Evolutionary conservation across 2,888 invertebrate genomes (phyloP).

Genomic region (Netelia virgata): DNA sequence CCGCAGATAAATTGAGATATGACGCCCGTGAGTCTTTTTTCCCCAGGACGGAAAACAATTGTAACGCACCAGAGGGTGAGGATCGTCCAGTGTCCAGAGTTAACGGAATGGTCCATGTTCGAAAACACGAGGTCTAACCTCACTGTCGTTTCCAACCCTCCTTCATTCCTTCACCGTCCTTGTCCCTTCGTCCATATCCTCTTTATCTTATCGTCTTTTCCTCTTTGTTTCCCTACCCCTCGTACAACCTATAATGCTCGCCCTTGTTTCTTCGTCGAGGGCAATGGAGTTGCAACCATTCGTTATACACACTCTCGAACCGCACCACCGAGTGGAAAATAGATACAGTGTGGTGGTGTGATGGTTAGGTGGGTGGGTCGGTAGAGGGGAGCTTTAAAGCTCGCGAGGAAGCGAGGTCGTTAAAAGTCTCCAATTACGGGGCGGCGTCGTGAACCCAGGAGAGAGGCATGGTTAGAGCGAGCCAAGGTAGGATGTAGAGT

Average conservation of each 20-base stretch:
- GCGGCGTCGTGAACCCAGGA: constrained; percentile 68
- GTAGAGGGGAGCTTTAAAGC: constrained; percentile 60
- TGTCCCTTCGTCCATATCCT: constrained; percentile 12
- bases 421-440: constrained; percentile 79
- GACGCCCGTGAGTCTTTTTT: constrained; percentile 21
- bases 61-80: constrained; percentile 17
- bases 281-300: constrained; percentile 30
- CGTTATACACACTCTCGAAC: constrained; percentile 23
- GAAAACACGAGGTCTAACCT: constrained; percentile 49
- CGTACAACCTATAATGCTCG: not conserved
- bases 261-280: constrained; percentile 15
- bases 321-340: constrained; percentile 67
- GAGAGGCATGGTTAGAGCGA: constrained; percentile 13
- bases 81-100: not conserved
- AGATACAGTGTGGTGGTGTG: constrained; percentile 68
- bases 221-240: constrained; percentile 25
- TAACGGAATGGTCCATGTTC: constrained; percentile 37
- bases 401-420: constrained; percentile 69
- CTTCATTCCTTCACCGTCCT: constrained; percentile 18
- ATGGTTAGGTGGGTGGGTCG: no score
- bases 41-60: constrained; percentile 48
- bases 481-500: constrained; percentile 12
- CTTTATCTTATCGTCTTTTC: not conserved
- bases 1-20: constrained; percentile 13
- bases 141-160: not conserved